Percentiles rank a stretch among this genome's conserved stretches.
Conservation (phyloP, 2,113 vertebrate species). For the Notarius lentiginosus region DNA sequence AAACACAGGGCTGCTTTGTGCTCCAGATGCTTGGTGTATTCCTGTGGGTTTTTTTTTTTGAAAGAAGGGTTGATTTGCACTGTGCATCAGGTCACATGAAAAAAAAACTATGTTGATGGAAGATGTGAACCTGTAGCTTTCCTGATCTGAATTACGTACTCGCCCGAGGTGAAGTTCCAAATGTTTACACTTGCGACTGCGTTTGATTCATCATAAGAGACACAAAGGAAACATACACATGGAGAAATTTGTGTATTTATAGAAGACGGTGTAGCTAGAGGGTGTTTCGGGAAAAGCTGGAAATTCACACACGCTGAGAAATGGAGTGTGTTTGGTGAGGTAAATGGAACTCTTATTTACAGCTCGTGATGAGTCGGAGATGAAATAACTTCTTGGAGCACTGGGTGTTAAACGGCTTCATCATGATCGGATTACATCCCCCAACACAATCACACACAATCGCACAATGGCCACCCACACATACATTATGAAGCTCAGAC, state of each 20-base stretch:
- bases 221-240: not conserved
- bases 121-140: slow-evolving; percentile 41
- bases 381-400: not conserved
- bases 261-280: not conserved
- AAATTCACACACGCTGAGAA: not conserved
- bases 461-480: slow-evolving; percentile 6
- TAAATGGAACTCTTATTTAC: not conserved
- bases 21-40: slow-evolving; percentile 11
- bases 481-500: not conserved
- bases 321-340: not conserved
- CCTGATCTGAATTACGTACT: not conserved
- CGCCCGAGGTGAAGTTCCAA: not conserved
- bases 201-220: slow-evolving; percentile 1
- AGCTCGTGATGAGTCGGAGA: not conserved
- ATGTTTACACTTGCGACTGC: slow-evolving; percentile 22
- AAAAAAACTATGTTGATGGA: not conserved
- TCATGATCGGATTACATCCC: not conserved
- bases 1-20: not conserved
- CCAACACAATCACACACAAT: not conserved
- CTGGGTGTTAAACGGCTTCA: not conserved
- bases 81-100: slow-evolving; percentile 24
- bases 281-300: not conserved
- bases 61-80: not conserved
- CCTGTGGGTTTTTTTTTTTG: not conserved
- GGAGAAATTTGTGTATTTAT: not conserved